These are phyloP conservation scores for Agrypnus murinus DNA, from an alignment of 2,888 invertebrate genomes.

Conservation along the genomic window DNA sequence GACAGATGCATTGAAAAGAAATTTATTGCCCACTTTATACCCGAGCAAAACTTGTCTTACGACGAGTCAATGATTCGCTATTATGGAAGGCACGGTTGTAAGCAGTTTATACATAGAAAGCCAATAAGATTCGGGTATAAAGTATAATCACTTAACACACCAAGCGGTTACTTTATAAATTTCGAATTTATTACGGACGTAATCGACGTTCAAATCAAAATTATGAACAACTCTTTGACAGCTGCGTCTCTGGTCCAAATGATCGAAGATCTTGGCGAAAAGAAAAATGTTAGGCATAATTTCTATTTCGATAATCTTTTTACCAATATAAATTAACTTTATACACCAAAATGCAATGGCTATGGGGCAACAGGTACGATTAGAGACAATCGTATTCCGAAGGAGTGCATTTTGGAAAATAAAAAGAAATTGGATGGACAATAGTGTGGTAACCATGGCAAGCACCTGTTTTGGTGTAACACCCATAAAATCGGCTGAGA, in stretches of 20 bases:
- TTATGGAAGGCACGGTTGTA: conserved; percentile 28
- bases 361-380: no score
- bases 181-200: conserved; percentile 3
- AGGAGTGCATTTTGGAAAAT: no score
- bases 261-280: background rate
- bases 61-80: conserved; percentile 25
- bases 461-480: no score
- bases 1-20: conserved; percentile 41
- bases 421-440: no score
- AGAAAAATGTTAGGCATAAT: no score
- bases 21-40: conserved; percentile 11
- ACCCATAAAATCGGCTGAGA: no score
- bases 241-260: background rate
- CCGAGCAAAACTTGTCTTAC: conserved; percentile 14
- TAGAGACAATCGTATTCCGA: no score
- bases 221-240: background rate
- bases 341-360: no score
- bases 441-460: no score
- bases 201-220: conserved; percentile 7
- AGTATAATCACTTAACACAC: conserved; percentile 54
- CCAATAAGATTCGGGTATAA: conserved; percentile 60
- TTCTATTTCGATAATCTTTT: no score
- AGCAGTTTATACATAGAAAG: no score
- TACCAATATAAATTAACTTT: no score
- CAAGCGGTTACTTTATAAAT: background rate